Conservation (phyloP, 2,888 invertebrate species). For the Zaprionus obscuricornis region DNA sequence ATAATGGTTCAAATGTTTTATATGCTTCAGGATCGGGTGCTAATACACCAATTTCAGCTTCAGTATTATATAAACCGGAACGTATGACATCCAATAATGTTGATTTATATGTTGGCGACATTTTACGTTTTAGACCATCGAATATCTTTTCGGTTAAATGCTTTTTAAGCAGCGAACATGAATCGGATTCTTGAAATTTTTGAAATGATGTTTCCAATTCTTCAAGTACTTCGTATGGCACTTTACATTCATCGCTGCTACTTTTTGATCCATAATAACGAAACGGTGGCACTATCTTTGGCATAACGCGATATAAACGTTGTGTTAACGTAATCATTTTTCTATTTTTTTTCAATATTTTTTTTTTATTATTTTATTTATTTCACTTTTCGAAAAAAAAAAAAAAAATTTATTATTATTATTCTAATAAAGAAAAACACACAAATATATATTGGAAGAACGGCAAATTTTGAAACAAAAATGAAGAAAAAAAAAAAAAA, state of each 20-base stretch:
- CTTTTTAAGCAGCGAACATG: constrained; percentile 97
- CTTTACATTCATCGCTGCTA: constrained; percentile 69
- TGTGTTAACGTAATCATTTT: constrained; percentile 11
- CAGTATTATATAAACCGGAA: constrained; percentile 97
- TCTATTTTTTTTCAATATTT: not conserved
- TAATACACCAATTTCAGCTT: constrained; percentile 98
- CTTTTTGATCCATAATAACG: constrained; percentile 5
- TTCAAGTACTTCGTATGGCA: constrained; percentile 93
- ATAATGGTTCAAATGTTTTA: constrained; percentile 93
- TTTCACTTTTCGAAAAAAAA: constrained; percentile 13
- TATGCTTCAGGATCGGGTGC: constrained; percentile 98
- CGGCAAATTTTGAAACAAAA: too few relatives aligned
- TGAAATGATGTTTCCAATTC: too few relatives aligned
- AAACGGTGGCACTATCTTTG: not conserved
- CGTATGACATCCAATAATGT: constrained; percentile 96
- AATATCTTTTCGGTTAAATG: constrained; percentile 95
- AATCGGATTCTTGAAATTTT: constrained; percentile 94
- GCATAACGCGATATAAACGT: constrained; percentile 3
- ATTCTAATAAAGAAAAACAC: too few relatives aligned
- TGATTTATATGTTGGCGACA: constrained; percentile 93
- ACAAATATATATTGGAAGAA: too few relatives aligned
- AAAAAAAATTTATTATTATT: not conserved
- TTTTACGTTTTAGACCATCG: constrained; percentile 94
- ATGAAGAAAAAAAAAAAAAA: too few relatives aligned
- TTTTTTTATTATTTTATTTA: constrained; percentile 1